Conservation (phyloP, 1,140 invertebrate species). For the Zaprionus camerounensis region DNA sequence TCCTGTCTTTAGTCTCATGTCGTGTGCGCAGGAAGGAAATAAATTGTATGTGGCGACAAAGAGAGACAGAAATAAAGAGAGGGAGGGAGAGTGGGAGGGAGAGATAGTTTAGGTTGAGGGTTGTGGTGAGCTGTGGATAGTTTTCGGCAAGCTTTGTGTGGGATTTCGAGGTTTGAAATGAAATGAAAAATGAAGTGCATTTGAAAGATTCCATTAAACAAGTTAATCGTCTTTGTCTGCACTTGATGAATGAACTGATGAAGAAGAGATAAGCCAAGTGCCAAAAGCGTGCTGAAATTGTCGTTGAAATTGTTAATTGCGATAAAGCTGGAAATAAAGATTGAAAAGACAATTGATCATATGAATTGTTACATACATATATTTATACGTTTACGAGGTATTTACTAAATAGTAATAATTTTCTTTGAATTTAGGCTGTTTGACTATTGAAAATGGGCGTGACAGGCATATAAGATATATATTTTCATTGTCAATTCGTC, state of each 20-base stretch:
- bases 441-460: too few species aligned
- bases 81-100: neutral
- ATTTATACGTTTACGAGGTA: neutral
- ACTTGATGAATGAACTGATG: constrained; percentile 22
- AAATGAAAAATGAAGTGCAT: constrained; percentile 67
- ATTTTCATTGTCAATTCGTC: too few species aligned
- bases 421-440: too few species aligned
- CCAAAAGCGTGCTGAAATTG: constrained; percentile 29
- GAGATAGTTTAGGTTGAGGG: neutral
- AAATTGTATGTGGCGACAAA: constrained; percentile 22
- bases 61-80: neutral
- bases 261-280: constrained; percentile 27
- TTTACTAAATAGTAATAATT: too few species aligned
- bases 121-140: constrained; percentile 47
- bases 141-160: constrained; percentile 62
- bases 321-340: neutral
- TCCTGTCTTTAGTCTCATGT: constrained; percentile 24
- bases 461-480: too few species aligned
- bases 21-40: constrained; percentile 75
- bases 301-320: constrained; percentile 20
- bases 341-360: neutral
- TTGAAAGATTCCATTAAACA: constrained; percentile 74
- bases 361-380: neutral
- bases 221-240: constrained; percentile 68
- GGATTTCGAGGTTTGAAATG: constrained; percentile 47